Conservation (phyloP, 2,113 vertebrate genomes). For the Notarius lentiginosus region DNA sequence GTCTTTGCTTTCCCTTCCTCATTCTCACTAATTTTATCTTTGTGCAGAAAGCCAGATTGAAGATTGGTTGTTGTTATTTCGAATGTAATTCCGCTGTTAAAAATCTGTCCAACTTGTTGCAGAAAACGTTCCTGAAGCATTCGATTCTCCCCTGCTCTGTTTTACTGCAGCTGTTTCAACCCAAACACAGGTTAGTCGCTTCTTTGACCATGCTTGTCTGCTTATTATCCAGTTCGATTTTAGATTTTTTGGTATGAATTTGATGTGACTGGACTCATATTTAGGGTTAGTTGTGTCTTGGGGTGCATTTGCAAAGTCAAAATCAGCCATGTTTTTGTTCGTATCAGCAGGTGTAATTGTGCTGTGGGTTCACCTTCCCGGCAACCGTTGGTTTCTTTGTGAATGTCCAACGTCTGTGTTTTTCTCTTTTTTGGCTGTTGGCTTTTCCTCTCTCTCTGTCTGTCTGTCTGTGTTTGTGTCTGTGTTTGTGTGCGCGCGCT, state of each 20-base stretch:
- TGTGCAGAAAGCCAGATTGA: not conserved
- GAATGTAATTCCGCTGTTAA: not conserved
- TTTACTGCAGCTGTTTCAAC: not conserved
- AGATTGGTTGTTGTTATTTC: not conserved
- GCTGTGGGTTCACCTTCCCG: not conserved
- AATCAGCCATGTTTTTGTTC: not conserved
- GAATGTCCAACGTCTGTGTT: not conserved
- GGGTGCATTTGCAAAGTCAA: not conserved
- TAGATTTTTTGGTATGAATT: too few relatives aligned
- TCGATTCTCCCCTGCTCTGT: fast-evolving
- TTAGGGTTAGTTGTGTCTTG: too few relatives aligned
- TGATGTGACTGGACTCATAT: too few relatives aligned
- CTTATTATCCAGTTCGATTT: not conserved
- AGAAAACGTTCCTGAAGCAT: not conserved
- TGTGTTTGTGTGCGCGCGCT: not conserved
- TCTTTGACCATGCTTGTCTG: not conserved
- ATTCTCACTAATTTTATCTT: too few relatives aligned
- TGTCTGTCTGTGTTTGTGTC: not conserved
- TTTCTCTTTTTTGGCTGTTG: not conserved
- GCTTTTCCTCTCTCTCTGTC: not conserved
- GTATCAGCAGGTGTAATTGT: not conserved
- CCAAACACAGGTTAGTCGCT: not conserved
- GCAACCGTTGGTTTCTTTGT: not conserved
- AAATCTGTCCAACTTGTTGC: too few relatives aligned
- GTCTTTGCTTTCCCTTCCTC: too few relatives aligned